Base-by-base conservation (phyloP, 2,113 vertebrate genomes). In the Numenius arquata region DNA sequence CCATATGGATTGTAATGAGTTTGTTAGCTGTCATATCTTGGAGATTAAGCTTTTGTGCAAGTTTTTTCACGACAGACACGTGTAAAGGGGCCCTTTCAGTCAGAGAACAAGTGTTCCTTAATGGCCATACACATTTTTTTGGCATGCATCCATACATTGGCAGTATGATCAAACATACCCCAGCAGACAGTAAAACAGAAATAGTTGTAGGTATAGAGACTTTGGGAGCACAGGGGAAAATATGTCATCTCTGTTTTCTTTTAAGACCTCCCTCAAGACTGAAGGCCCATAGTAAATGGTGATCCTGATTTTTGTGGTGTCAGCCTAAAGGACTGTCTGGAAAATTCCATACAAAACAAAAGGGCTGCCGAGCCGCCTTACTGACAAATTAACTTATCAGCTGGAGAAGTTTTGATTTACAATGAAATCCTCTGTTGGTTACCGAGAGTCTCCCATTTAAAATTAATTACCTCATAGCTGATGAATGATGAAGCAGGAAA, bases 1-100 rank as follows among this genome's bases (percentile, higher is more conserved):
- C 48, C 6, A 3, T 65, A 78, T 50, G 34, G 58, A 66, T 72
- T 88, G 18, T 71, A 88, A 95, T 82, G 78, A 95, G 56, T 95
- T 95, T 95, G 92, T 96, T 96, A 94, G 72, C 89, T 91, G 80
- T 96, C 95, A 96, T 96, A 96, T 95, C 92, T 95, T 73, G 53
- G 80, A 94, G 73, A 91, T 95, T 93, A 88, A 70, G 81, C 68
- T 95, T 95, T 92, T 93, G 73, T 91, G 43, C 14, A 82, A 90
- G 74, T 25, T 85, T 68, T 94, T 92, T 85, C 86, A 73, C 80
- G 61, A 65, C 26, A 72, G 80, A 89, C 82, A 77, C 87, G 58
- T 94, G 95, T 94, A 94, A 95, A 96, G 91, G 83, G 90, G 85
- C 89, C 88, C 75, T 89, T 93, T 82, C 78, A 96, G 19, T 36